These are phyloP conservation scores for Chiloscyllium plagiosum DNA, from an alignment of 2,113 vertebrate species.

Conservation along the genomic window DNA sequence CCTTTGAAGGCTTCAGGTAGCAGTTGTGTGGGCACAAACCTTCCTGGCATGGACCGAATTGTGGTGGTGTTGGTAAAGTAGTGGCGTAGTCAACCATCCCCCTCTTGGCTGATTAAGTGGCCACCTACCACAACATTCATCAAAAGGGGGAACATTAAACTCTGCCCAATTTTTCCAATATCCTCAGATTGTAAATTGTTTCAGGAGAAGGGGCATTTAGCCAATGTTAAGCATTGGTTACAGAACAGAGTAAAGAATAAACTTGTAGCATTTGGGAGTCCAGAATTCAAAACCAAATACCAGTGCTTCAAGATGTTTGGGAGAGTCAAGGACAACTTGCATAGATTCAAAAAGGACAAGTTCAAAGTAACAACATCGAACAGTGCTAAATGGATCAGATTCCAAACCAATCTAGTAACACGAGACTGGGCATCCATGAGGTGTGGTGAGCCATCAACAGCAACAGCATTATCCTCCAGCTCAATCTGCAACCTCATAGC, in stretches of 20 bases:
- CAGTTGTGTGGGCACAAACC: no score
- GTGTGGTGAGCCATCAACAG: no score
- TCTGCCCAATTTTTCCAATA: not conserved
- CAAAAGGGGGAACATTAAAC: no score
- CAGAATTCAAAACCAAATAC: not conserved
- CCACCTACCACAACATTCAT: no score
- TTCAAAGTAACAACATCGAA: not conserved
- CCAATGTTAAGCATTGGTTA: not conserved
- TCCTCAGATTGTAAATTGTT: not conserved
- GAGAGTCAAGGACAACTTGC: not conserved
- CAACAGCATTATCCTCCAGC: no score
- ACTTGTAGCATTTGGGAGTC: not conserved
- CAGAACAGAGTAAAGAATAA: not conserved
- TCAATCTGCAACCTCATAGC: no score
- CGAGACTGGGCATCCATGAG: no score
- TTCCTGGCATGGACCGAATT: not conserved
- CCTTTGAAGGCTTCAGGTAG: no score
- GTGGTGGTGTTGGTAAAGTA: not conserved
- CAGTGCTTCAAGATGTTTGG: not conserved
- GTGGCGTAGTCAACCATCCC: no score
- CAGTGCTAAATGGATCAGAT: no score
- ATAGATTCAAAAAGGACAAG: not conserved
- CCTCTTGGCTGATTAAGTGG: no score
- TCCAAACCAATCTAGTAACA: no score
- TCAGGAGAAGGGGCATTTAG: not conserved